Evolutionary conservation across 2,113 vertebrate genomes (phyloP).

Genomic region (Illadopsis cleaveri): DNA sequence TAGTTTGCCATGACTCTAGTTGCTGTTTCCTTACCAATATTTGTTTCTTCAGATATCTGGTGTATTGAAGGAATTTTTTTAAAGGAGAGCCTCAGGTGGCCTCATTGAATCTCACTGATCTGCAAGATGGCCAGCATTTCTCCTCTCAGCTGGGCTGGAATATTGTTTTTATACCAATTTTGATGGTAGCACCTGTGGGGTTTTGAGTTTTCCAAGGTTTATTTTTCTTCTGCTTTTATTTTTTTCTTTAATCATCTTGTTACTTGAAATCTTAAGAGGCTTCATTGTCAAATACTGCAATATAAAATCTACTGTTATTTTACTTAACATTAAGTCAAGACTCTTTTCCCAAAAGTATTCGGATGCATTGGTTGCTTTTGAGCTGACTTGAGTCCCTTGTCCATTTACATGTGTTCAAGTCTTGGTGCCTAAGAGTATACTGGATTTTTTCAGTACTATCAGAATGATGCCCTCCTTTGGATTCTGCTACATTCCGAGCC

Average conservation of each 20-base stretch:
- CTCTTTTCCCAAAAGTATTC: background rate
- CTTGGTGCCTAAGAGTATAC: background rate
- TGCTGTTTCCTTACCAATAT: background rate
- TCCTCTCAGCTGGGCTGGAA: background rate
- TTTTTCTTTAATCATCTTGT: background rate
- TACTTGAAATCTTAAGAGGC: background rate
- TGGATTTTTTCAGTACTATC: background rate
- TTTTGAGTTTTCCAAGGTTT: background rate
- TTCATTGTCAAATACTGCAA: background rate
- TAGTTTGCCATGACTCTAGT: background rate
- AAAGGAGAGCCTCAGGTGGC: background rate
- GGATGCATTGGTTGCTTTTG: background rate
- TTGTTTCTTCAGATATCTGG: background rate
- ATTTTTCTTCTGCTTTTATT: background rate
- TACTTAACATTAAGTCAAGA: background rate
- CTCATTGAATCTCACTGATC: background rate
- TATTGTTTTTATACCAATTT: background rate
- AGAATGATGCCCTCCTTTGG: background rate
- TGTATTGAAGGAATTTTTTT: background rate
- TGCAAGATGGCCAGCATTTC: background rate
- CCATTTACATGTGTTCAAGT: background rate
- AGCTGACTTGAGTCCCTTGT: background rate
- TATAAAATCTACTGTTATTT: background rate
- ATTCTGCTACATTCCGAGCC: background rate
- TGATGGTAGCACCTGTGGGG: background rate